A percentile compares a stretch with the other conserved stretches of the same genome.
Conservation (phyloP, 2,113 vertebrate genomes). For the Macroglossus sobrinus region DNA sequence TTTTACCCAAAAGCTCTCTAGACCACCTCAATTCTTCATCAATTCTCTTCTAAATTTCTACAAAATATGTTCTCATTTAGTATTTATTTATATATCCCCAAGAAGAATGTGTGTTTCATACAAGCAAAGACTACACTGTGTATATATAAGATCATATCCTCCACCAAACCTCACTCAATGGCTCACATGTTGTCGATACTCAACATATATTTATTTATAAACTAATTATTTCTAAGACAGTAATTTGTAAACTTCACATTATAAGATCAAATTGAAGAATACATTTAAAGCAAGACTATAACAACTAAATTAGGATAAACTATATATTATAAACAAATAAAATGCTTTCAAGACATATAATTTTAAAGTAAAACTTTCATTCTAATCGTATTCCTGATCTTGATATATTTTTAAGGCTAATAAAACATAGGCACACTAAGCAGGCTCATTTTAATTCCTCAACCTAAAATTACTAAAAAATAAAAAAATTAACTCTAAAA, state of each 20-base stretch:
- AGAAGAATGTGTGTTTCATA: neutral
- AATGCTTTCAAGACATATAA: neutral
- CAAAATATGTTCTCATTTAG: neutral
- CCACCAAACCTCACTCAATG: neutral
- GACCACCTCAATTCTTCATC: neutral
- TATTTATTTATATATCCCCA: neutral
- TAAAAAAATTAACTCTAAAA: conserved; percentile 24
- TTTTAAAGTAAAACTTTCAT: conserved; percentile 40
- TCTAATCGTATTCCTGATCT: conserved; percentile 3
- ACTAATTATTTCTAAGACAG: neutral
- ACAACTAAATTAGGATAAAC: neutral
- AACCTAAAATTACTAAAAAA: neutral
- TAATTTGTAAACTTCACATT: neutral
- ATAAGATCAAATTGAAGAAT: neutral
- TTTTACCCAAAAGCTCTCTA: neutral
- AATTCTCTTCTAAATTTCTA: neutral
- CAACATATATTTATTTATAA: neutral
- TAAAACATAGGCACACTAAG: conserved; percentile 2
- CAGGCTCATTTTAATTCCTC: neutral
- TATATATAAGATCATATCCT: neutral
- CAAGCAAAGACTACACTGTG: neutral
- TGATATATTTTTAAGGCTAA: neutral
- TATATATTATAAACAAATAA: neutral
- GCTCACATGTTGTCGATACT: neutral
- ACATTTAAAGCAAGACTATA: neutral